These are phyloP conservation scores for Drosophila koepferae DNA, from an alignment of 2,888 invertebrate genomes.

Conservation along the genomic window DNA sequence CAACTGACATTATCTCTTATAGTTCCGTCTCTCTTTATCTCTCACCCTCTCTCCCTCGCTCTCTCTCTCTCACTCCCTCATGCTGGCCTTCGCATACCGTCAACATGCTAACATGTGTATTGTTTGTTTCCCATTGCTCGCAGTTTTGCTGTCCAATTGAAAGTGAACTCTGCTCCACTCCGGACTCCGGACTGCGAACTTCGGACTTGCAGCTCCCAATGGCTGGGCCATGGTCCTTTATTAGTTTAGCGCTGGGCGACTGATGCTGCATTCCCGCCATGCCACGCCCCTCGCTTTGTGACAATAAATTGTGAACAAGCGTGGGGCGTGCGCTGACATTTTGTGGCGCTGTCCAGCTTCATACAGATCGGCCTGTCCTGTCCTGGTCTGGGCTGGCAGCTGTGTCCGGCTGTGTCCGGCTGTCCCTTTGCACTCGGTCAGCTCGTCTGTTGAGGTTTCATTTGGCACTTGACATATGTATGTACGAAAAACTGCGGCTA, in stretches of 20 bases:
- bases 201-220: neutral
- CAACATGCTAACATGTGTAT: conserved; percentile 13
- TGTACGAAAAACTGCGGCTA: conserved; percentile 54
- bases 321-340: conserved; percentile 72
- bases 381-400: neutral
- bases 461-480: conserved; percentile 77
- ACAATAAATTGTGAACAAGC: conserved; percentile 75
- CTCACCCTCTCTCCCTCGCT: too few species aligned
- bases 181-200: too few species aligned
- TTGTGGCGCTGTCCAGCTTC: conserved; percentile 53
- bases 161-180: conserved; percentile 17
- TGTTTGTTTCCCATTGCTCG: conserved; percentile 20
- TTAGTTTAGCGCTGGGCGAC: conserved; percentile 51
- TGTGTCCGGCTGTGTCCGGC: conserved; percentile 3
- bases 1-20: conserved; percentile 34
- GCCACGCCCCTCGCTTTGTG: conserved; percentile 40
- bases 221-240: conserved; percentile 28
- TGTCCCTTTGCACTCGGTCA: neutral
- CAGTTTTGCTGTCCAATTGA: conserved; percentile 29
- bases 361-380: conserved; percentile 27
- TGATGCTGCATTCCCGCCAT: conserved; percentile 34
- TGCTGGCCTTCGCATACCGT: neutral
- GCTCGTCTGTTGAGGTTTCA: conserved; percentile 70
- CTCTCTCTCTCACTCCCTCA: neutral
- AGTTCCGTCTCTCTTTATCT: neutral